Evolutionary conservation across 2,888 invertebrate genomes (phyloP).

Genomic region (Ornithoptera priamus): DNA sequence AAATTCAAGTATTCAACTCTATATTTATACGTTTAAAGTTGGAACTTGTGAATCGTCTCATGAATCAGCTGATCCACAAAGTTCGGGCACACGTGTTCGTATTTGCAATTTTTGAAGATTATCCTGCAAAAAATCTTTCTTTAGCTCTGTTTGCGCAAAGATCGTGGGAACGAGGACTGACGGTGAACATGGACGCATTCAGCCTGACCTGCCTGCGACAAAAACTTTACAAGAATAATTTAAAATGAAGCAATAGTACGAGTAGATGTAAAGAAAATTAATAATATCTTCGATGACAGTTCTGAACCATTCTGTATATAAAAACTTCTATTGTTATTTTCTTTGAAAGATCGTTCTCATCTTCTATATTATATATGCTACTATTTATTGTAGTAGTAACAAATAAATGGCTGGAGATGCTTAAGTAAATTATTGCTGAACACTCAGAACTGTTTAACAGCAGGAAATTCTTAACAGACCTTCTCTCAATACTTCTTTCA

Average conservation of each 20-base stretch:
- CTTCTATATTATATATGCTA: not conserved
- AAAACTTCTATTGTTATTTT: not conserved
- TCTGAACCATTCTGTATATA: slow-evolving; percentile 4
- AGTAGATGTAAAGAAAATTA: slow-evolving; percentile 14
- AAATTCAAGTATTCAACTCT: not conserved
- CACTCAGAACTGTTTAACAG: no score
- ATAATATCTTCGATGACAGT: slow-evolving; percentile 24
- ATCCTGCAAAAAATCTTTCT: slow-evolving; percentile 53
- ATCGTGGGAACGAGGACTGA: slow-evolving; percentile 58
- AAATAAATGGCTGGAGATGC: not conserved
- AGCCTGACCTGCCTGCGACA: slow-evolving; percentile 52
- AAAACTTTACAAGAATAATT: slow-evolving; percentile 33
- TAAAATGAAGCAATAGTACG: not conserved
- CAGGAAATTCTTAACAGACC: no score
- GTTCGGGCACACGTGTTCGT: slow-evolving; percentile 58
- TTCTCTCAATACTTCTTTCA: no score
- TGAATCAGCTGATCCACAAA: slow-evolving; percentile 69
- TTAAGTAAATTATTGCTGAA: no score
- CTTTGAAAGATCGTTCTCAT: not conserved
- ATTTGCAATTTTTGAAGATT: slow-evolving; percentile 57
- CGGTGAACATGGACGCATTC: slow-evolving; percentile 49
- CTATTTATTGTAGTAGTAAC: not conserved
- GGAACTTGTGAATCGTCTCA: slow-evolving; percentile 1
- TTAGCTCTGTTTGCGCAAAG: slow-evolving; percentile 56
- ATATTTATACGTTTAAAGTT: not conserved